These are phyloP conservation scores for Patella vulgata DNA, from an alignment of 1,140 invertebrate species.

Conservation along the genomic window DNA sequence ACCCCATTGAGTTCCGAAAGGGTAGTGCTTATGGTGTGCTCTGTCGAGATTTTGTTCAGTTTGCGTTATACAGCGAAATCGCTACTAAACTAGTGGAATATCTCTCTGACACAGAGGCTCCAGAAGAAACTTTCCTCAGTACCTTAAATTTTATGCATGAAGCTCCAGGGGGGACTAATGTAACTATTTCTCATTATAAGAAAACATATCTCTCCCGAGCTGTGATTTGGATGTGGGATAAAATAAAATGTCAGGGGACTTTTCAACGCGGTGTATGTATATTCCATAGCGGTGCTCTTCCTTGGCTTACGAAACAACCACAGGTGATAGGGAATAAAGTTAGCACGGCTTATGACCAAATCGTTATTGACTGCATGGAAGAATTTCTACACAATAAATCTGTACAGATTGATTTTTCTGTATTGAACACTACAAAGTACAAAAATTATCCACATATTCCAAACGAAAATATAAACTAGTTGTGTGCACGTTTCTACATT, in stretches of 20 bases:
- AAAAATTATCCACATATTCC: too few species aligned
- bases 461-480: too few species aligned
- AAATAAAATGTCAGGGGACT: slow-evolving; percentile 15
- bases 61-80: slow-evolving; percentile 32
- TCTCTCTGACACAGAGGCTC: slow-evolving; percentile 42
- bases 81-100: slow-evolving; percentile 32
- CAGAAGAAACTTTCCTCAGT: slow-evolving; percentile 48
- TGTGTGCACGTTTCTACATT: too few species aligned
- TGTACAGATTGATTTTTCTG: too few species aligned
- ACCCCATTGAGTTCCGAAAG: too few species aligned
- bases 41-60: slow-evolving; percentile 40
- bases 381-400: too few species aligned
- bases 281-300: slow-evolving; percentile 12
- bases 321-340: too few species aligned
- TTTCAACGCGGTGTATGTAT: slow-evolving; percentile 44
- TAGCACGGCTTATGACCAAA: too few species aligned
- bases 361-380: too few species aligned
- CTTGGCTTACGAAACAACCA: too few species aligned
- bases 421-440: too few species aligned
- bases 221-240: slow-evolving; percentile 23
- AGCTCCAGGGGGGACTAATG: slow-evolving; percentile 40
- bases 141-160: slow-evolving; percentile 39
- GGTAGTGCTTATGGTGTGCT: slow-evolving; percentile 46
- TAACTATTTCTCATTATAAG: slow-evolving; percentile 16
- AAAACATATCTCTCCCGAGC: slow-evolving; percentile 5